phyloP scores from a whole-genome alignment of 2,797 vertebrate genomes.

The Oophaga sylvatica region DNA sequence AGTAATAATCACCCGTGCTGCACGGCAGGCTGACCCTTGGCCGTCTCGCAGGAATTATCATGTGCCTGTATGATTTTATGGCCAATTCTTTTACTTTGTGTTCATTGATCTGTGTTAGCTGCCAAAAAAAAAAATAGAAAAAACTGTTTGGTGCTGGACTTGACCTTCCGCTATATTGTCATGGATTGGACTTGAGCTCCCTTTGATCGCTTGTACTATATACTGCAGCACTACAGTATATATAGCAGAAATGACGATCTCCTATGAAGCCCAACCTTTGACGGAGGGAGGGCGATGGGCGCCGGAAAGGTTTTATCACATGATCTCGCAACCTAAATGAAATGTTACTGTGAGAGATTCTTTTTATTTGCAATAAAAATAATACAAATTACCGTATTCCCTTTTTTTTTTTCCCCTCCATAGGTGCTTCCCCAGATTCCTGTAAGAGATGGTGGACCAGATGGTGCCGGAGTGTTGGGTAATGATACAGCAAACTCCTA shows the following conservation, averaged over 20 bases:
- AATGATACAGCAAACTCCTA: constrained; percentile 54
- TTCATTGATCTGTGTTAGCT: background rate
- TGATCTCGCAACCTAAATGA: too few relatives aligned
- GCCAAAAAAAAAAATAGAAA: background rate
- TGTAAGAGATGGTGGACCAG: constrained; percentile 80
- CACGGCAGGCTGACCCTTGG: background rate
- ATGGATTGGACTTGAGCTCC: too few relatives aligned
- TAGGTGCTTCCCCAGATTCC: constrained; percentile 90
- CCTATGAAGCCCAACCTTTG: too few relatives aligned
- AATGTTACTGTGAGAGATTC: too few relatives aligned
- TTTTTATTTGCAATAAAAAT: background rate
- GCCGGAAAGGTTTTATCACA: too few relatives aligned
- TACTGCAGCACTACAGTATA: too few relatives aligned
- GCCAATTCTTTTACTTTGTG: background rate
- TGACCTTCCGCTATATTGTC: background rate
- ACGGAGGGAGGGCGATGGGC: too few relatives aligned
- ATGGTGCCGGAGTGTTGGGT: constrained; percentile 91
- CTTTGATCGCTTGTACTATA: too few relatives aligned
- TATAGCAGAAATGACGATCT: too few relatives aligned
- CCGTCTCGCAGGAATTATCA: background rate
- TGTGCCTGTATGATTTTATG: background rate
- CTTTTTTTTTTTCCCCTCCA: background rate
- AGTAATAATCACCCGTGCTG: background rate
- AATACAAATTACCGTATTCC: background rate
- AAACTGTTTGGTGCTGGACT: background rate